A percentile compares a stretch with the other conserved stretches of the same genome.
Evolutionary conservation across 1,140 invertebrate genomes (phyloP).

Genomic region (Drosophila oshimai): DNA sequence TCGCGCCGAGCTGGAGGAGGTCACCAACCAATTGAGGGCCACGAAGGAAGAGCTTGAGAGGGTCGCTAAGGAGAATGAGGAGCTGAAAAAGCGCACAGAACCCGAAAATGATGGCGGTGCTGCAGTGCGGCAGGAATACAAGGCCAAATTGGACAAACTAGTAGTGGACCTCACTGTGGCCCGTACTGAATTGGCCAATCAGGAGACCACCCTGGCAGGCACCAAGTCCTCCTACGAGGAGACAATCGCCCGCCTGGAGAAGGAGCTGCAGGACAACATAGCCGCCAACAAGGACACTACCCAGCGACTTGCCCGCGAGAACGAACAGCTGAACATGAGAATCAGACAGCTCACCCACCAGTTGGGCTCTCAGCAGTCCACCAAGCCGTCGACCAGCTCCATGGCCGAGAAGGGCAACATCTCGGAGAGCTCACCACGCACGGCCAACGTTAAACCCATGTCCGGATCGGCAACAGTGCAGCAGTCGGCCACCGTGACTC

Average conservation of each 20-base stretch:
- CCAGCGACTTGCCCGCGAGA: constrained; percentile 86
- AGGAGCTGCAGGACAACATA: constrained; percentile 88
- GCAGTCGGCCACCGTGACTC: constrained; percentile 85
- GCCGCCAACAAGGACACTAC: constrained; percentile 86
- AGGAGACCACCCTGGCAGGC: constrained; percentile 85
- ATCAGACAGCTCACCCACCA: constrained; percentile 91
- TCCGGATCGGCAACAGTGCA: constrained; percentile 85
- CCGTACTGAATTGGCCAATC: constrained; percentile 83
- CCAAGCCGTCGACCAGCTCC: constrained; percentile 87
- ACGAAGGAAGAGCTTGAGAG: constrained; percentile 87
- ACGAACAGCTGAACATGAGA: constrained; percentile 89
- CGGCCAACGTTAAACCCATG: constrained; percentile 97
- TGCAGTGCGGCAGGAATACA: constrained; percentile 84
- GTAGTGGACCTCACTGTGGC: constrained; percentile 81
- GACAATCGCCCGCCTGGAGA: constrained; percentile 88
- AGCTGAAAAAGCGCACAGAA: constrained; percentile 84
- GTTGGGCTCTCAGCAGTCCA: constrained; percentile 87
- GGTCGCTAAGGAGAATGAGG: constrained; percentile 88
- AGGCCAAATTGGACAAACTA: constrained; percentile 54
- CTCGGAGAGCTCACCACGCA: constrained; percentile 90
- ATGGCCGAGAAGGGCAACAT: constrained; percentile 87
- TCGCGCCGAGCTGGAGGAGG: constrained; percentile 85
- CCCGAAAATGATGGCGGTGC: constrained; percentile 55
- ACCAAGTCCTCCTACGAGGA: constrained; percentile 89
- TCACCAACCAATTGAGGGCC: constrained; percentile 85